Conservation (phyloP, 2,888 invertebrate species). For the Eupeodes latifasciatus region DNA sequence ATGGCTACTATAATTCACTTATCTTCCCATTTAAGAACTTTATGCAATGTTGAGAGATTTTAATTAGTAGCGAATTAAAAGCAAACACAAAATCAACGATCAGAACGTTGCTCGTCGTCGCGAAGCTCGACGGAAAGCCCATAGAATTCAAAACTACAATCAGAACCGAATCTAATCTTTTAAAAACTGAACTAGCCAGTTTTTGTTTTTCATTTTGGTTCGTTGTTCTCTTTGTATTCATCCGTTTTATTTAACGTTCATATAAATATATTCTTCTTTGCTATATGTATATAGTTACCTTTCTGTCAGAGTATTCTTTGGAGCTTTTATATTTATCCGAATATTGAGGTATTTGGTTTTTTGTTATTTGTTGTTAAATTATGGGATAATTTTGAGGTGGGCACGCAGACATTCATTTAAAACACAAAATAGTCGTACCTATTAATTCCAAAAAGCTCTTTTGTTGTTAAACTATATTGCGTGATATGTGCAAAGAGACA, state of each 20-base stretch:
- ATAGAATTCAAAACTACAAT: slow-evolving; percentile 58
- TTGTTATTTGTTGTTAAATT: background rate
- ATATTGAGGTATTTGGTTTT: slow-evolving; percentile 22
- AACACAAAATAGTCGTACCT: slow-evolving; percentile 19
- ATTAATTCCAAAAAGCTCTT: slow-evolving; percentile 66
- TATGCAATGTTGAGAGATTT: slow-evolving; percentile 25
- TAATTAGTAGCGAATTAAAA: slow-evolving; percentile 38
- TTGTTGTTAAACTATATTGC: slow-evolving; percentile 61
- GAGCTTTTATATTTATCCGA: slow-evolving; percentile 3
- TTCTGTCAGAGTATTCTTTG: slow-evolving; percentile 27
- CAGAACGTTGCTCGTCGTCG: background rate
- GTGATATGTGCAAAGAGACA: slow-evolving; percentile 50
- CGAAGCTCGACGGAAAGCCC: background rate
- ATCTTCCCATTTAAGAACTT: slow-evolving; percentile 24
- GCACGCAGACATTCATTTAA: slow-evolving; percentile 57
- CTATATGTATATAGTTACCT: slow-evolving; percentile 19
- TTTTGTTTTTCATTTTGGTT: slow-evolving; percentile 8
- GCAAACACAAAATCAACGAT: slow-evolving; percentile 19
- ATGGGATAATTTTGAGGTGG: slow-evolving; percentile 46
- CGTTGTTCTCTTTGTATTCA: slow-evolving; percentile 14
- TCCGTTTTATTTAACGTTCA: slow-evolving; percentile 49
- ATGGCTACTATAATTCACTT: slow-evolving; percentile 67
- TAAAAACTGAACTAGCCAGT: slow-evolving; percentile 65
- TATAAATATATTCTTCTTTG: slow-evolving; percentile 6
- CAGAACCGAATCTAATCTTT: slow-evolving; percentile 68